Evolutionary conservation across 2,888 invertebrate species (phyloP).

Genomic region (Agrotis ipsilon): DNA sequence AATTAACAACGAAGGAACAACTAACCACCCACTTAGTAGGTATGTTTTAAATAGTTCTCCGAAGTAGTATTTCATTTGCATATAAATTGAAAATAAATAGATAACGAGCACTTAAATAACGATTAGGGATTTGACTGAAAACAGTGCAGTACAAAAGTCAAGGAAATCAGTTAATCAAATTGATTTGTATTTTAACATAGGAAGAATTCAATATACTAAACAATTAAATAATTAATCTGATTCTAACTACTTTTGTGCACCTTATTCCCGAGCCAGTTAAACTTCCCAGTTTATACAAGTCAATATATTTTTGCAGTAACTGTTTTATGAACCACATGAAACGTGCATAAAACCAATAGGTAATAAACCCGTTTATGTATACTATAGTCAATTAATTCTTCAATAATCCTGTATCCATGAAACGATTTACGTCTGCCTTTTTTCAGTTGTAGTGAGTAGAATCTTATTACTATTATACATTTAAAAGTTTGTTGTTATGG

Average conservation of each 20-base stretch:
- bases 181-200: too few relatives aligned
- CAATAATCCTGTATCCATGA: background rate
- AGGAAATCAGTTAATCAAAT: background rate
- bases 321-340: slow-evolving; percentile 12
- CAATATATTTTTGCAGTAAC: slow-evolving; percentile 6
- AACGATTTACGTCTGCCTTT: background rate
- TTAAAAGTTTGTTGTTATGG: too few relatives aligned
- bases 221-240: too few relatives aligned
- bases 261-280: background rate
- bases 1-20: background rate
- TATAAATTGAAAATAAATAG: slow-evolving; percentile 28
- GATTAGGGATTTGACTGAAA: background rate
- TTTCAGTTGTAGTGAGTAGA: background rate
- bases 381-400: slow-evolving; percentile 12
- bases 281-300: background rate
- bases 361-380: slow-evolving; percentile 15
- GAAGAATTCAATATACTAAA: too few relatives aligned
- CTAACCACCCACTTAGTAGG: background rate
- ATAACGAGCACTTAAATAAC: background rate
- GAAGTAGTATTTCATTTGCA: slow-evolving; percentile 3
- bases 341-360: slow-evolving; percentile 6
- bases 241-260: background rate
- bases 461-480: background rate
- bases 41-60: background rate
- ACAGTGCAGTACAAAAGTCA: background rate